Conservation (phyloP, 2,797 vertebrate genomes). For the Chromobotia macracanthus region DNA sequence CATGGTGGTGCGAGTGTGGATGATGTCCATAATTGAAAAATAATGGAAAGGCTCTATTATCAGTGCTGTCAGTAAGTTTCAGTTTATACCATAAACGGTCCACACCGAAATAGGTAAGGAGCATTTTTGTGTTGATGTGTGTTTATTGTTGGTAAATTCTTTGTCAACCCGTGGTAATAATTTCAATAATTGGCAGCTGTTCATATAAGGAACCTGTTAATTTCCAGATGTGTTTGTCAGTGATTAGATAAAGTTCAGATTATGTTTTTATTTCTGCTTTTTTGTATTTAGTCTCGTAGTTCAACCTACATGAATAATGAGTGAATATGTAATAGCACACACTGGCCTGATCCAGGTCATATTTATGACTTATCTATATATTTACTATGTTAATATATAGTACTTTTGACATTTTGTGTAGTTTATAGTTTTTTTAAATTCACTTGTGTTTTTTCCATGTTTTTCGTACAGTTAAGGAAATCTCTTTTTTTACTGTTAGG, state of each 20-base stretch:
- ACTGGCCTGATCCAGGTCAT: neutral
- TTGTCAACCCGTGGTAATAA: neutral
- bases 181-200: neutral
- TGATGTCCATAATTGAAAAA: constrained; percentile 59
- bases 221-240: neutral
- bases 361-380: neutral
- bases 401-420: neutral
- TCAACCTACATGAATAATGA: too few species aligned
- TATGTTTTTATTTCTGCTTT: too few species aligned
- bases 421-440: neutral
- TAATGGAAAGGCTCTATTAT: neutral
- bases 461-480: constrained; percentile 24
- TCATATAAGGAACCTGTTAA: neutral
- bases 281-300: too few species aligned
- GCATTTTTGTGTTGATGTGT: neutral
- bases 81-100: constrained; percentile 8
- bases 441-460: constrained; percentile 17
- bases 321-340: neutral
- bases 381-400: constrained; percentile 9
- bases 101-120: constrained; percentile 22
- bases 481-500: constrained; percentile 37
- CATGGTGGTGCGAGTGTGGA: constrained; percentile 69
- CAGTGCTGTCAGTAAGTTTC: constrained; percentile 17
- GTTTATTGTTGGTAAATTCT: neutral
- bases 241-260: too few species aligned